Percentiles rank a stretch among this genome's conserved stretches.
Evolutionary conservation across 2,113 vertebrate species (phyloP).

Genomic region (Thamnophis sirtalis): DNA sequence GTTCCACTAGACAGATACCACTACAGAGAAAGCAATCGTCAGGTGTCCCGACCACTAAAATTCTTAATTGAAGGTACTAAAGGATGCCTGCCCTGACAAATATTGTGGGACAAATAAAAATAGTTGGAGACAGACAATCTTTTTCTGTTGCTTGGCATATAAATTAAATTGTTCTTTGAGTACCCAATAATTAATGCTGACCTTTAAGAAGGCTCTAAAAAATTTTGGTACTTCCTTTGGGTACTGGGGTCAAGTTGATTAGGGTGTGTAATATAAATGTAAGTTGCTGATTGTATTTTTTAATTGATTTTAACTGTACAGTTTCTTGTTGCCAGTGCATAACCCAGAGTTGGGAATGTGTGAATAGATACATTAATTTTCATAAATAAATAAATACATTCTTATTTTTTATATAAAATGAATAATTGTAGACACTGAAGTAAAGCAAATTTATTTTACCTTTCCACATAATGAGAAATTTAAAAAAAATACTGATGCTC

Average conservation of each 20-base stretch:
- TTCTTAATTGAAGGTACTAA: neutral
- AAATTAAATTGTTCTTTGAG: neutral
- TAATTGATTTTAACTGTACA: neutral
- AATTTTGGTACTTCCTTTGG: neutral
- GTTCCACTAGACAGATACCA: neutral
- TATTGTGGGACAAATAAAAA: neutral
- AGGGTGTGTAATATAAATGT: neutral
- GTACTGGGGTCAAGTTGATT: neutral
- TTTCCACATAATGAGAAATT: slow-evolving; percentile 23
- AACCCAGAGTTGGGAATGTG: neutral
- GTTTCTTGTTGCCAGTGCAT: neutral
- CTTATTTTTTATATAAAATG: neutral
- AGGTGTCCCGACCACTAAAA: neutral
- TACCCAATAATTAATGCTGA: slow-evolving; percentile 15
- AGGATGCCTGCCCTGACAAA: neutral
- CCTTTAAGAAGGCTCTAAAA: neutral
- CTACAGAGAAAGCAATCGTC: neutral
- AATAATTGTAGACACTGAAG: neutral
- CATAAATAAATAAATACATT: slow-evolving; percentile 18
- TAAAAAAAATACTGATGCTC: neutral
- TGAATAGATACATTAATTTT: neutral
- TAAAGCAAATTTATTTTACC: slow-evolving; percentile 6
- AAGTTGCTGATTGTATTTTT: neutral
- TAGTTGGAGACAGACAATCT: neutral
- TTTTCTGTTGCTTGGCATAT: slow-evolving; percentile 1